These are phyloP conservation scores for Burhinus bistriatus DNA, from an alignment of 2,113 vertebrate genomes.

Conservation along the genomic window DNA sequence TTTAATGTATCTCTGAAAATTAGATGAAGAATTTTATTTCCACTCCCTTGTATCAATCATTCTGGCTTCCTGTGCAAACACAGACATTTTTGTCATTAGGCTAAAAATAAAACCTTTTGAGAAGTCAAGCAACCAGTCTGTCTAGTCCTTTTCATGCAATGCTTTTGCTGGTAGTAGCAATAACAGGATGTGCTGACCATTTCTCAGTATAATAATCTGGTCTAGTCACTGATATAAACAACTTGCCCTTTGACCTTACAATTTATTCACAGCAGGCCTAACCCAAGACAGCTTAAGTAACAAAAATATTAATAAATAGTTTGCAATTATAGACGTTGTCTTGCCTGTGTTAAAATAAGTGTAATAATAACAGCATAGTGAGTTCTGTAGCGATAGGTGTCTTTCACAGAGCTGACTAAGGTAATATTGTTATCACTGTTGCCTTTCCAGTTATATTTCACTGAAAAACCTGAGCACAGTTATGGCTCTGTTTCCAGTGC, in stretches of 20 bases:
- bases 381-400: background rate
- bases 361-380: background rate
- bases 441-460: background rate
- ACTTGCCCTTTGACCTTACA: conserved; percentile 32
- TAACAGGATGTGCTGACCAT: conserved; percentile 36
- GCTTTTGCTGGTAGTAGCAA: conserved; percentile 47
- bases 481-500: background rate
- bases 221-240: conserved; percentile 26
- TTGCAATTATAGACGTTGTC: background rate
- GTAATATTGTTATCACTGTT: background rate
- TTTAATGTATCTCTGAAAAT: conserved; percentile 32
- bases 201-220: conserved; percentile 32
- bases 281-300: conserved; percentile 32
- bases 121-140: conserved; percentile 52
- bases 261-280: conserved; percentile 22
- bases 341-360: background rate
- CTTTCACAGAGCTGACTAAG: background rate
- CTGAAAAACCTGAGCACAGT: background rate
- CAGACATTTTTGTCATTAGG: conserved; percentile 73
- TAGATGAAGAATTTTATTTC: conserved; percentile 33
- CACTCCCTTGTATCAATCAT: conserved; percentile 53
- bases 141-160: conserved; percentile 32
- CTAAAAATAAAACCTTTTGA: conserved; percentile 70
- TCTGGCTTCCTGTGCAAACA: conserved; percentile 70
- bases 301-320: conserved; percentile 51